These are phyloP conservation scores for Vidua macroura DNA, from an alignment of 2,113 vertebrate species.

Conservation along the genomic window DNA sequence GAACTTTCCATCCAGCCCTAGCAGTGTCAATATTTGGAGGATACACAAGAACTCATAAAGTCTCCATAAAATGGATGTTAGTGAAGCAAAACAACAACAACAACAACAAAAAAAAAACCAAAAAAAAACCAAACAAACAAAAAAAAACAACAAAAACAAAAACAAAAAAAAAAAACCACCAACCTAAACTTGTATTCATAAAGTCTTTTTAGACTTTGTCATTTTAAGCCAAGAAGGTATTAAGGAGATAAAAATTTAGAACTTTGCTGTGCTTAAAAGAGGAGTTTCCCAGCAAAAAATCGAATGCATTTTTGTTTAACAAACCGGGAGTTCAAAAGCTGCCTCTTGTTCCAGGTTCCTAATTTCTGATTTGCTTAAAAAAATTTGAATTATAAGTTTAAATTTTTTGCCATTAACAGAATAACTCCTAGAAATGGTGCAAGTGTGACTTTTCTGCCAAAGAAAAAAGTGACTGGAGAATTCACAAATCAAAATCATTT, in stretches of 20 bases:
- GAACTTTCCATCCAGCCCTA: constrained; percentile 67
- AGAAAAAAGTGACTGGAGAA: background rate
- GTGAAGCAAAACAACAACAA: background rate
- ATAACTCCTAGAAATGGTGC: background rate
- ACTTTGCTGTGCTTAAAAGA: background rate
- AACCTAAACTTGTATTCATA: background rate
- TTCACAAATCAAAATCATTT: background rate
- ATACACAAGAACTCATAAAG: constrained; percentile 61
- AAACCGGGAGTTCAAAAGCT: background rate
- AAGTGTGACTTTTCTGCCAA: background rate
- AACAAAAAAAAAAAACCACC: no score
- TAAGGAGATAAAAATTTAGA: background rate
- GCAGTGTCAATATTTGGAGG: constrained; percentile 68
- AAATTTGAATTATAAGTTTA: background rate
- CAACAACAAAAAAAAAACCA: no score
- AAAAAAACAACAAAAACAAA: background rate
- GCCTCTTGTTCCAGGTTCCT: background rate
- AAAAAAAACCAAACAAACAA: no score
- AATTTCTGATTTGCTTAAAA: background rate
- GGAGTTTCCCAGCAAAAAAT: background rate
- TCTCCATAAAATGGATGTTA: constrained; percentile 54
- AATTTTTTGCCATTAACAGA: background rate
- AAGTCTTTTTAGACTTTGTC: background rate
- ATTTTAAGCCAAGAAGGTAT: background rate
- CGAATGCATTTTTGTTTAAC: background rate